Conservation (phyloP, 2,113 vertebrate genomes). For the Platysteira castanea region DNA sequence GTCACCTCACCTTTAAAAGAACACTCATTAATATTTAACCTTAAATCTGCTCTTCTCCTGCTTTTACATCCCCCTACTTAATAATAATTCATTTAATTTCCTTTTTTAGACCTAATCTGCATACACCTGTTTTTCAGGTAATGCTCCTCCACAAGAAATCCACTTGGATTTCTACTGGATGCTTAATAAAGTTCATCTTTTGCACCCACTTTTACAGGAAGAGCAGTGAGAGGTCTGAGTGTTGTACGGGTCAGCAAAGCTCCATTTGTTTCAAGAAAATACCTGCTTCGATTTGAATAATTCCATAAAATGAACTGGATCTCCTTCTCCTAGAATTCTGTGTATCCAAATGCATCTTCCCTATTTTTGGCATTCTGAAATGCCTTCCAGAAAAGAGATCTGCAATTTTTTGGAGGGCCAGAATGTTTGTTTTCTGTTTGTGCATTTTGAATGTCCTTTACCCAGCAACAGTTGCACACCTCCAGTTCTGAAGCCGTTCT, state of each 20-base stretch:
- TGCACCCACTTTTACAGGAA: background rate
- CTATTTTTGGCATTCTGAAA: background rate
- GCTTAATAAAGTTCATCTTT: background rate
- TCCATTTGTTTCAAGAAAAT: background rate
- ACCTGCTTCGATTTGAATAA: background rate
- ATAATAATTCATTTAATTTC: background rate
- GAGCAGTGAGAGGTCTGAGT: background rate
- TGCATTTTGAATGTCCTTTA: background rate
- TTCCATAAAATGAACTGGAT: background rate
- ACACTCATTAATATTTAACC: background rate
- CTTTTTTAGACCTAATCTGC: background rate
- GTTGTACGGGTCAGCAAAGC: background rate
- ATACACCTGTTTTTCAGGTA: fast-evolving
- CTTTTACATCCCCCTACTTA: background rate
- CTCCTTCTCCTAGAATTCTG: background rate
- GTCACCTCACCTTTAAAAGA: background rate
- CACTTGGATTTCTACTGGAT: background rate
- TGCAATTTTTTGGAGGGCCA: background rate
- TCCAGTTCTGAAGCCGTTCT: background rate
- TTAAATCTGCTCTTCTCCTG: background rate
- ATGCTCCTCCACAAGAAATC: background rate
- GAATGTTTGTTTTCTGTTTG: background rate
- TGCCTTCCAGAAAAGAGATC: background rate
- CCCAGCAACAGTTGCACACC: background rate
- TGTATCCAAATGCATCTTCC: background rate